A percentile compares a stretch with the other conserved stretches of the same genome.
These are phyloP conservation scores for Cryptus viduatorius DNA, from an alignment of 2,888 invertebrate genomes.

Conservation along the genomic window DNA sequence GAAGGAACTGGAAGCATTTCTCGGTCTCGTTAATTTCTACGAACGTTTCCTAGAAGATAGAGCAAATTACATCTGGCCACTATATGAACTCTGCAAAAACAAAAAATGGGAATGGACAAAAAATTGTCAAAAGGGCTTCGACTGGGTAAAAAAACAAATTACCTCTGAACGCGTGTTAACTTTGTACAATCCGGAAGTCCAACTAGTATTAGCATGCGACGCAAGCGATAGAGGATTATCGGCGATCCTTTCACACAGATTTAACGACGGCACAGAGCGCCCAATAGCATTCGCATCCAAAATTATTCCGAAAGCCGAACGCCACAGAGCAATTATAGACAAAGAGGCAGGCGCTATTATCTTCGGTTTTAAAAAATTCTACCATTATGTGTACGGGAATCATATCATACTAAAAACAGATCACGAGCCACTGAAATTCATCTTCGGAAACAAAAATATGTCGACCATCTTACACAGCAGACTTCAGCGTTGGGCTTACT, in stretches of 20 bases:
- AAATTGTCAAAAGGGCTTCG: slow-evolving; percentile 72
- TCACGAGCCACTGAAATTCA: slow-evolving; percentile 55
- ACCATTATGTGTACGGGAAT: slow-evolving; percentile 50
- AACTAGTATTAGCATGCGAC: slow-evolving; percentile 45
- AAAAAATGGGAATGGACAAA: background rate
- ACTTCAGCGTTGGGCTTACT: slow-evolving; percentile 61
- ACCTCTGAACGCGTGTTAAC: slow-evolving; percentile 11
- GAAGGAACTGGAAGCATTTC: slow-evolving; percentile 73
- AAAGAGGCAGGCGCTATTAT: slow-evolving; percentile 65
- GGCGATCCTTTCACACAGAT: slow-evolving; percentile 53
- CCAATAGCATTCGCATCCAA: slow-evolving; percentile 59
- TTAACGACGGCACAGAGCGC: slow-evolving; percentile 35
- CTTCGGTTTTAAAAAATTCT: slow-evolving; percentile 64
- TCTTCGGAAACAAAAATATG: slow-evolving; percentile 60
- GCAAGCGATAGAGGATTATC: slow-evolving; percentile 34
- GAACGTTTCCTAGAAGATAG: slow-evolving; percentile 77
- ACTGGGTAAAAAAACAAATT: slow-evolving; percentile 69
- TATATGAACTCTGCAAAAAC: slow-evolving; percentile 73
- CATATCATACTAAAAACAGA: slow-evolving; percentile 60
- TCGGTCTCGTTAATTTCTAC: slow-evolving; percentile 79
- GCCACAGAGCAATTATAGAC: slow-evolving; percentile 51
- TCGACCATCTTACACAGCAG: slow-evolving; percentile 49
- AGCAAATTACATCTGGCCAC: slow-evolving; percentile 73
- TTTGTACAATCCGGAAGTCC: slow-evolving; percentile 9
- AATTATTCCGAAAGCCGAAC: slow-evolving; percentile 47